Base-by-base conservation (phyloP, 1,140 invertebrate species). In the Grapholita molesta region DNA sequence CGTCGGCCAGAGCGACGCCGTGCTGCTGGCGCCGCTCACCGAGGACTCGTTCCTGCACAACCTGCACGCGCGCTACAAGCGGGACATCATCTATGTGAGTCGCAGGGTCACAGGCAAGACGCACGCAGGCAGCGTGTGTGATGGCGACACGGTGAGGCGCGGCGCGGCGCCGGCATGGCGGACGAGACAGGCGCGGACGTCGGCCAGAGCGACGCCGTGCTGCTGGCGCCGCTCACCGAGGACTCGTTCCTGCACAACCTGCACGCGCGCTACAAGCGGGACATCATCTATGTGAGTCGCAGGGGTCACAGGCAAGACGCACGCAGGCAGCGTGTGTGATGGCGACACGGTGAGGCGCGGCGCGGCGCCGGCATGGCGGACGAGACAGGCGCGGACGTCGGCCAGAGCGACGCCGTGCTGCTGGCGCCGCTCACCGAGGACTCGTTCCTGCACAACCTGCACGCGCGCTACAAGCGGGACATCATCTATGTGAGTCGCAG, bases 31-130 rank as follows among this genome's bases (percentile, higher is more conserved):
- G 82, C 95, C 95, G 73, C 93, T 96, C 75, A 94, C 94, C 67
- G 95, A 96, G 87, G 95, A 96, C 84, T 93, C 93, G 65, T 96
- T 96, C 86, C 93, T 96, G 73, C 93, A 94, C 82, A 96, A 96
- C 85, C 92, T 97, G 68, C 95, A 96, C 71, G 94, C 94, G 78
- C 93, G 96, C 72, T 96, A 96, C 86, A 95, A 96, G 89, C 91
- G 95, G 72, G 95, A 96, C 89, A 94, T 95, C 77, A 96, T 97
- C 78, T 96, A 96, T 90, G 95, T 96, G 84, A 94, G 94, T 93
- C 28, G n/a, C n/a, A n/a, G n/a, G n/a, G n/a, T n/a, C n/a, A n/a
- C n/a, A n/a, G 32, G 3, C 28, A 4, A 30, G 28, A n/a, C n/a
- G n/a, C n/a, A n/a, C 28, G 28, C 7, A 30, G 28, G 3, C 28